Evolutionary conservation across 2,888 invertebrate genomes (phyloP).

Genomic region (Maniola hyperantus): DNA sequence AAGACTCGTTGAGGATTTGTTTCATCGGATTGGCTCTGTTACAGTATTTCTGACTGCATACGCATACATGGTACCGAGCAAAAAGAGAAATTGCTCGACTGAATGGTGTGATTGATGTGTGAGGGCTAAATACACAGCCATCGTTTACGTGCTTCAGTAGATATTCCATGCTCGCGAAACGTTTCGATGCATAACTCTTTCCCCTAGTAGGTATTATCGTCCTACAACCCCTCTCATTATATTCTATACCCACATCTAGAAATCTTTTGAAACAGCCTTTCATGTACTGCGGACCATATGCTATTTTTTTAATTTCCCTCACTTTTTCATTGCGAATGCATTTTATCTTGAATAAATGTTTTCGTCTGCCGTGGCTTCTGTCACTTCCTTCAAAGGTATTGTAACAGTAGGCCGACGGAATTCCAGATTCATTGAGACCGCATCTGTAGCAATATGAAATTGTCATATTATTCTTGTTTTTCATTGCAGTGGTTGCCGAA

Average conservation of each 20-base stretch:
- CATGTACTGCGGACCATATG: slow-evolving; percentile 38
- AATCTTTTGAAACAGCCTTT: slow-evolving; percentile 49
- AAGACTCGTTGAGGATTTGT: neutral
- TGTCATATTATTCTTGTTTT: neutral
- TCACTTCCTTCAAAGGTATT: slow-evolving; percentile 33
- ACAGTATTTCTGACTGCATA: slow-evolving; percentile 53
- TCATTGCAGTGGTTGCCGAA: neutral
- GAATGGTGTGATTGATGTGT: slow-evolving; percentile 58
- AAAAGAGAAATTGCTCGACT: slow-evolving; percentile 55
- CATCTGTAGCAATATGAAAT: slow-evolving; percentile 37
- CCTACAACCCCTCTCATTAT: slow-evolving; percentile 47
- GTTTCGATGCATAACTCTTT: slow-evolving; percentile 38
- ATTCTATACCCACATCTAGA: slow-evolving; percentile 47
- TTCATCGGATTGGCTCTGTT: slow-evolving; percentile 42
- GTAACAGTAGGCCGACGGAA: slow-evolving; percentile 37
- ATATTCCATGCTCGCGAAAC: slow-evolving; percentile 41
- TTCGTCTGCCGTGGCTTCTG: slow-evolving; percentile 3
- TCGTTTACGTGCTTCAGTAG: slow-evolving; percentile 39
- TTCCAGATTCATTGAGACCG: slow-evolving; percentile 36
- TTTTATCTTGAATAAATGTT: slow-evolving; percentile 30
- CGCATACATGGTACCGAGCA: slow-evolving; percentile 59
- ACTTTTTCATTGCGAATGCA: slow-evolving; percentile 27
- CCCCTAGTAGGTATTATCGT: slow-evolving; percentile 35
- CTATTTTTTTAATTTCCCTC: slow-evolving; percentile 13
- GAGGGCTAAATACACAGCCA: slow-evolving; percentile 56